These are phyloP conservation scores for Cephus pulcher DNA, from an alignment of 2,888 invertebrate genomes.

Conservation along the genomic window DNA sequence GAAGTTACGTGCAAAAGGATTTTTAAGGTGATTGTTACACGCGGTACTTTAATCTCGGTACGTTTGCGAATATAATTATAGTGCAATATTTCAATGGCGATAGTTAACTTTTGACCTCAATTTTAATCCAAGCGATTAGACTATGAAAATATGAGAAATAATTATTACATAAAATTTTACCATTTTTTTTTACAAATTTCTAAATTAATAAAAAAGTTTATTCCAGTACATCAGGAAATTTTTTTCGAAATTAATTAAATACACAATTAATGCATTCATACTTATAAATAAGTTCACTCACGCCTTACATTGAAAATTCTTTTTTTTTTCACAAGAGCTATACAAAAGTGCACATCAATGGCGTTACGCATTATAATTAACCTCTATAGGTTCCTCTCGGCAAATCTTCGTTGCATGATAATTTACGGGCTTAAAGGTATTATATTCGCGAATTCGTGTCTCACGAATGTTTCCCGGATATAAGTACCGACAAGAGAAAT, in stretches of 20 bases:
- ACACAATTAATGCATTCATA: too few relatives aligned
- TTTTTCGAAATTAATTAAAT: not conserved
- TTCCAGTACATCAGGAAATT: not conserved
- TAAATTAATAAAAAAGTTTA: too few relatives aligned
- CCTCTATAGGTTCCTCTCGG: not conserved
- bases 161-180: too few relatives aligned
- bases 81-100: not conserved
- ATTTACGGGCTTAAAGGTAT: not conserved
- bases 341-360: not conserved
- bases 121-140: not conserved
- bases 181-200: too few relatives aligned
- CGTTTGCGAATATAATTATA: not conserved
- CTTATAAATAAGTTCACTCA: not conserved
- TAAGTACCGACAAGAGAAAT: not conserved
- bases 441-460: not conserved
- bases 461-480: not conserved
- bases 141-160: not conserved
- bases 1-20: not conserved
- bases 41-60: not conserved
- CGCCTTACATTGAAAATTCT: too few relatives aligned
- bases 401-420: not conserved
- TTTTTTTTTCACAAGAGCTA: not conserved
- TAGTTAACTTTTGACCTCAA: not conserved
- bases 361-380: not conserved
- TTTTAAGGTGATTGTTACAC: not conserved